A percentile compares a stretch with the other conserved stretches of the same genome.
Evolutionary conservation across 2,113 vertebrate species (phyloP).

Genomic region (Otolemur garnettii): DNA sequence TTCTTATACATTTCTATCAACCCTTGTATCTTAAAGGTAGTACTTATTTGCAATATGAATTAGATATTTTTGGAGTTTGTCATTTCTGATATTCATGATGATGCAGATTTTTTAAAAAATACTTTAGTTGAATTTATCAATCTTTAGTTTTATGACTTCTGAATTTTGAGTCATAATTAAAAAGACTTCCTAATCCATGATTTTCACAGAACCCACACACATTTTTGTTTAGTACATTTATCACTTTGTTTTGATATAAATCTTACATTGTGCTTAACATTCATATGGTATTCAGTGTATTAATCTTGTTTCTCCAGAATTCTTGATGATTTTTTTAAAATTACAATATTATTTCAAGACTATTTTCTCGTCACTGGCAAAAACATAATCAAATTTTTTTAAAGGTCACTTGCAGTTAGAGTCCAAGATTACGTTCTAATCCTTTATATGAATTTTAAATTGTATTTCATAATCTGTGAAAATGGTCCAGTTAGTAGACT

Average conservation of each 20-base stretch:
- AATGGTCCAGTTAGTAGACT: neutral
- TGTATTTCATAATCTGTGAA: neutral
- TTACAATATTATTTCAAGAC: neutral
- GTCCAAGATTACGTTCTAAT: neutral
- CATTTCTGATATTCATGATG: neutral
- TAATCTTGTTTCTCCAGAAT: constrained; percentile 11
- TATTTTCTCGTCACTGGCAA: neutral
- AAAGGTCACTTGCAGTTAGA: neutral
- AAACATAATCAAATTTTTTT: constrained; percentile 34
- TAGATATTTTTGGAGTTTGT: neutral
- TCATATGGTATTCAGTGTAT: neutral
- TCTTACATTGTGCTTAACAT: neutral
- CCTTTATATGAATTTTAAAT: neutral
- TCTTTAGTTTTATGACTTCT: neutral
- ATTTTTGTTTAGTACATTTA: neutral
- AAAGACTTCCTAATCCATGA: neutral
- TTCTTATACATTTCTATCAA: neutral
- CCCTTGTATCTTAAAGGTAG: neutral
- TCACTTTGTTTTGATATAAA: neutral
- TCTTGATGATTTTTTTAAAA: constrained; percentile 18
- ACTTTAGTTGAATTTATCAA: too few species aligned
- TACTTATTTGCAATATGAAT: neutral
- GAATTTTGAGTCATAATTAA: neutral
- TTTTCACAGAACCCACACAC: neutral
- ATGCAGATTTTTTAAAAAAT: neutral